These are phyloP conservation scores for Dipodomys spectabilis DNA, from an alignment of 2,113 vertebrate species.

Conservation along the genomic window DNA sequence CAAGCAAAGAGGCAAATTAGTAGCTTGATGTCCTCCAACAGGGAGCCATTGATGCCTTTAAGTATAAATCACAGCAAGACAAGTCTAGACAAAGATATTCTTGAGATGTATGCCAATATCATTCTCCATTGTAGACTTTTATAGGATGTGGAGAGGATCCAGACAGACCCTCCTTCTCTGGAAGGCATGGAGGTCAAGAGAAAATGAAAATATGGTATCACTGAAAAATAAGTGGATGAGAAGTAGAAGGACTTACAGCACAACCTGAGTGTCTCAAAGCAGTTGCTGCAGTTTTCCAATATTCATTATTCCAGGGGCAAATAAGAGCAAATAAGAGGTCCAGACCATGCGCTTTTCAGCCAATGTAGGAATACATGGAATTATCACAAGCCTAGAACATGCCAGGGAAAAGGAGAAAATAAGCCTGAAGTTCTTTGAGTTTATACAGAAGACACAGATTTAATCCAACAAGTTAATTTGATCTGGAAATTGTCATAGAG, in stretches of 20 bases:
- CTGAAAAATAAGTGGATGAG: background rate
- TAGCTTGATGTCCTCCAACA: background rate
- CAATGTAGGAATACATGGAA: background rate
- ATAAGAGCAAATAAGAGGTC: background rate
- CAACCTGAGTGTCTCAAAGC: background rate
- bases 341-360: background rate
- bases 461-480: background rate
- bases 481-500: background rate
- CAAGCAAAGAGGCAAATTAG: background rate
- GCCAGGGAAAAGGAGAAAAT: background rate
- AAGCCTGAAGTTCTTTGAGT: background rate
- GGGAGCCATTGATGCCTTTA: background rate
- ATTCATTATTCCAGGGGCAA: background rate
- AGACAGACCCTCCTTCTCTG: background rate
- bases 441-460: background rate
- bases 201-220: background rate
- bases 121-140: background rate
- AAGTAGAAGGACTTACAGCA: fast-evolving
- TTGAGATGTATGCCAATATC: background rate
- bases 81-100: background rate
- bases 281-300: background rate
- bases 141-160: background rate
- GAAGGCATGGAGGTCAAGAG: background rate
- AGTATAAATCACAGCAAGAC: background rate
- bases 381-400: background rate